Evolutionary conservation across 2,888 invertebrate genomes (phyloP).

Genomic region (Nowickia ferox): DNA sequence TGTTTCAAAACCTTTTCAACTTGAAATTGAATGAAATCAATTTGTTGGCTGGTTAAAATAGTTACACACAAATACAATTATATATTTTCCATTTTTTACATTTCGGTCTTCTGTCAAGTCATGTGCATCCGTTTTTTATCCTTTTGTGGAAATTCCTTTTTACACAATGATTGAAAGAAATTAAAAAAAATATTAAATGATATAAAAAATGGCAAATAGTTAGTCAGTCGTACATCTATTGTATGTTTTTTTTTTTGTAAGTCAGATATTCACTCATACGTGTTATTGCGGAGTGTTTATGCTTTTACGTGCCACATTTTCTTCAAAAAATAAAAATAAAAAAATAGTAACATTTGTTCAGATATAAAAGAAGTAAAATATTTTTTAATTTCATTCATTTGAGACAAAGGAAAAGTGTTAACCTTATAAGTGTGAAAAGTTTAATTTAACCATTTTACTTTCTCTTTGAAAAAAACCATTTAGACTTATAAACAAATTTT

Average conservation of each 20-base stretch:
- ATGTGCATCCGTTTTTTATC: constrained; percentile 58
- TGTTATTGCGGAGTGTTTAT: constrained; percentile 11
- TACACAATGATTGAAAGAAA: background rate
- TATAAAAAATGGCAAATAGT: constrained; percentile 11
- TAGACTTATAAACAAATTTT: background rate
- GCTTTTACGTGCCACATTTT: background rate
- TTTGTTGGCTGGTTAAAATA: too few species aligned
- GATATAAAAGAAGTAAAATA: constrained; percentile 11
- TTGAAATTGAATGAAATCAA: too few species aligned
- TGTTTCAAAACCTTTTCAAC: too few species aligned
- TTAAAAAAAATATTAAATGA: constrained; percentile 12
- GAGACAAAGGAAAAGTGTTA: background rate
- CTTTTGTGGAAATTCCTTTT: constrained; percentile 59
- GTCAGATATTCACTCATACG: constrained; percentile 1
- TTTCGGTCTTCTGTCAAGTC: constrained; percentile 48
- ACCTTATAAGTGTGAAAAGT: constrained; percentile 4
- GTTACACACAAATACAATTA: constrained; percentile 17
- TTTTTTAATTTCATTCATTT: background rate
- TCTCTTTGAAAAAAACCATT: background rate
- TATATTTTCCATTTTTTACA: background rate
- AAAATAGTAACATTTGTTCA: background rate
- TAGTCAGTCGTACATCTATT: background rate
- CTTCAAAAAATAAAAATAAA: constrained; percentile 20
- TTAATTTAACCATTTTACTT: background rate
- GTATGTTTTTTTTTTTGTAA: background rate